These are phyloP conservation scores for Trinectes maculatus DNA, from an alignment of 2,113 vertebrate species.

Conservation along the genomic window DNA sequence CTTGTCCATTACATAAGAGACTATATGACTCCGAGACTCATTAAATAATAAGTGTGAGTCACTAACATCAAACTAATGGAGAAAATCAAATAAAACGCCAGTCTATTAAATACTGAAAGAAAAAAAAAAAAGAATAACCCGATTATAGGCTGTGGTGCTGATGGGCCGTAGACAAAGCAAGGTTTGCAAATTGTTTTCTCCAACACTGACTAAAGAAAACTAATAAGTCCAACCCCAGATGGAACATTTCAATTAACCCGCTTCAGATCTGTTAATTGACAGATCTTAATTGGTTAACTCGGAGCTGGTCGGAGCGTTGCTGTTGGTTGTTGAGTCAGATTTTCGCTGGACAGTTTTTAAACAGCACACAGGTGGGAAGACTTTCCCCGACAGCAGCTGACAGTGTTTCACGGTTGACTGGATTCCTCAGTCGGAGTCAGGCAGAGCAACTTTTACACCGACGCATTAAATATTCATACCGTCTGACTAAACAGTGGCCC, in stretches of 20 bases:
- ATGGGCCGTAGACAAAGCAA: too few species aligned
- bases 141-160: neutral
- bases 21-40: constrained; percentile 19
- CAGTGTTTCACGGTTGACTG: constrained; percentile 22
- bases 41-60: constrained; percentile 29
- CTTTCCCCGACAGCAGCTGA: constrained; percentile 7
- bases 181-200: neutral
- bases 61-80: neutral
- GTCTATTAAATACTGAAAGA: neutral
- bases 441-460: constrained; percentile 36
- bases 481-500: constrained; percentile 42
- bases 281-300: too few species aligned
- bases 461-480: constrained; percentile 53
- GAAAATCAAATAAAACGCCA: neutral
- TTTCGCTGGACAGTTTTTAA: neutral
- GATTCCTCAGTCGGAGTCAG: constrained; percentile 14
- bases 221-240: too few species aligned
- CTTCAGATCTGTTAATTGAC: too few species aligned
- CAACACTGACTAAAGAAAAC: too few species aligned
- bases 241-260: too few species aligned
- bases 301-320: too few species aligned
- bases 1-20: constrained; percentile 27
- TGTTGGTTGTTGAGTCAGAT: too few species aligned
- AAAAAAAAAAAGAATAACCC: neutral
- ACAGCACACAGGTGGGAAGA: neutral